Percentiles rank a stretch among this genome's conserved stretches.
Evolutionary conservation across 1,140 invertebrate genomes (phyloP).

Genomic region (Leucophenga varia): DNA sequence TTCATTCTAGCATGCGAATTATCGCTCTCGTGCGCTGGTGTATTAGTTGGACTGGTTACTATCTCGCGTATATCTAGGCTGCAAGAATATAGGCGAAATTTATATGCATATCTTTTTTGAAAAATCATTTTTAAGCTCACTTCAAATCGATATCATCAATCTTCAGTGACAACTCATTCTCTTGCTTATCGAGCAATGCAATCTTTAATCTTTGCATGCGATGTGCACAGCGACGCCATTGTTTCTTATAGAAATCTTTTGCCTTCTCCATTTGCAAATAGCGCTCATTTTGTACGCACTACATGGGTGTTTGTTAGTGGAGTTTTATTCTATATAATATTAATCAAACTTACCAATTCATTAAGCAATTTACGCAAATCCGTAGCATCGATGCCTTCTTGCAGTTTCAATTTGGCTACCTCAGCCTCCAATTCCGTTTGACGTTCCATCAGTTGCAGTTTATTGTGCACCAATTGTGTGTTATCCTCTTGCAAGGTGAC

Average conservation of each 20-base stretch:
- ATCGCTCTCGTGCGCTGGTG: too few relatives aligned
- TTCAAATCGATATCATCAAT: too few relatives aligned
- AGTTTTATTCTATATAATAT: too few relatives aligned
- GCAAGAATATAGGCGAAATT: too few relatives aligned
- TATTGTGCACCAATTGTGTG: conserved; percentile 20
- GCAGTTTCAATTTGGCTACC: conserved; percentile 9
- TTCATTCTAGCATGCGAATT: too few relatives aligned
- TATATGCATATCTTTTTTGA: too few relatives aligned
- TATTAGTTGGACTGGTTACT: too few relatives aligned
- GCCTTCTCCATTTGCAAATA: conserved; percentile 22
- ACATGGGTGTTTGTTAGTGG: too few relatives aligned
- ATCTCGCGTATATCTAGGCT: too few relatives aligned
- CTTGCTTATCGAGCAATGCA: conserved; percentile 21
- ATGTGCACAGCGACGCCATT: conserved; percentile 24
- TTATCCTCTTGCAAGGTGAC: conserved; percentile 29
- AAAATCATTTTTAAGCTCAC: too few relatives aligned
- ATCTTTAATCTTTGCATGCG: conserved; percentile 29
- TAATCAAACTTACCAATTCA: conserved; percentile 20
- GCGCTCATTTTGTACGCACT: conserved; percentile 23
- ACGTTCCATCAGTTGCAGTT: conserved; percentile 22
- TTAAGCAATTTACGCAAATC: conserved; percentile 23
- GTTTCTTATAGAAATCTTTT: conserved; percentile 39
- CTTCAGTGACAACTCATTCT: too few relatives aligned
- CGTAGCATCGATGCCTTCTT: conserved; percentile 1
- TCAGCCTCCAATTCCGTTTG: conserved; percentile 29